Evolutionary conservation across 1,140 invertebrate genomes (phyloP), one percentile per base, ranked within the genome.

Genomic region (Proctacanthus coquilletti): DNA sequence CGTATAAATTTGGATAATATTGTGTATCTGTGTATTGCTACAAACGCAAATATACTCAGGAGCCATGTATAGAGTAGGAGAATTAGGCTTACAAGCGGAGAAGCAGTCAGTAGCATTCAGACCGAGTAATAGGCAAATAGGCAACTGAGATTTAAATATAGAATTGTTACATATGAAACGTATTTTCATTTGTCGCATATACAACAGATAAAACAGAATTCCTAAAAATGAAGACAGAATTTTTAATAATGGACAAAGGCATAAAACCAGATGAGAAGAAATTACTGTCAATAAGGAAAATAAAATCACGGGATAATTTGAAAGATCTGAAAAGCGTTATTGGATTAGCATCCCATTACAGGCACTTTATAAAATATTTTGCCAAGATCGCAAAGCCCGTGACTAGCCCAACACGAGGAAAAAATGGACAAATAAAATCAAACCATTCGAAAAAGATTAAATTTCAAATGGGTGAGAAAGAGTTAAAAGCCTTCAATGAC

Each of bases 401-500:
- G 23, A 27, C 23, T 13, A 27, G 13, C 23, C 13, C 13, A 27
- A 27, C 8, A 13, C 8, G 23, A 27, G 23, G 34, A 5, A 19
- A 35, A 19, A 35, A 35, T 15, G 34, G 15, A 11, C 14, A 35
- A 18, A 19, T 35, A 10, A 35, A 20, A 18, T 15, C 34, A 5
- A 35, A 35, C 6, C 34, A 35, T n/a, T 18, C 10, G 6, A 35
- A 35, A 35, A 17, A 20, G 14, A 19, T 10, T 10, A 20, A 35
- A 6, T 18, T 35, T 14, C 8, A 35, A 18, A 18, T 35, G n/a
- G 20, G 20, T 18, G 31, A 21, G 15, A 5, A 9, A 5, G 34
- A 51, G 41, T 18, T 55, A 42, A 18, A 47, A 8, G 45, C 52
- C 11, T 61, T 65, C 37, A 43, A 64, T 18, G 42, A 25, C 20